Conservation (phyloP, 2,888 invertebrate species). For the Agonum fuliginosum region DNA sequence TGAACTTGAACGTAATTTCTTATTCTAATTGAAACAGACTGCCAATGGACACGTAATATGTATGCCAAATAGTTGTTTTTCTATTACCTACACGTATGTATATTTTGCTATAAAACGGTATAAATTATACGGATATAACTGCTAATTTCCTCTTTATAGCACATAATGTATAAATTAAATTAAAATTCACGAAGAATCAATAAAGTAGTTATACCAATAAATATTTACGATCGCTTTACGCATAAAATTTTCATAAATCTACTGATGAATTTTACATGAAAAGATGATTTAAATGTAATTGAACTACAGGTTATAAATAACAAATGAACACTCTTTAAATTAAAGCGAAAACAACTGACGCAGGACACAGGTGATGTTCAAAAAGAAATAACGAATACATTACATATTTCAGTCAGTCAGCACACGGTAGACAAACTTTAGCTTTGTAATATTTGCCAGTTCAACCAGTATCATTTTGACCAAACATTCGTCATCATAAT, state of each 20-base stretch:
- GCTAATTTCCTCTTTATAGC: constrained; percentile 1
- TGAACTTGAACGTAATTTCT: no score
- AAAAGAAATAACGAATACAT: constrained; percentile 19
- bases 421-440: background rate
- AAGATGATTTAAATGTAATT: constrained; percentile 36
- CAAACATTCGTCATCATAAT: no score
- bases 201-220: constrained; percentile 23
- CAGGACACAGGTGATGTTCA: background rate
- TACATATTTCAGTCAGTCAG: constrained; percentile 13
- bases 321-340: constrained; percentile 5
- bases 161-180: constrained; percentile 15
- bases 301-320: constrained; percentile 27
- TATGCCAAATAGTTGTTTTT: no score
- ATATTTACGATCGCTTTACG: constrained; percentile 7
- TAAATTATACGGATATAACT: background rate
- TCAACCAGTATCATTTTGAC: no score
- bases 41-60: no score
- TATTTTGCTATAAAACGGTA: no score
- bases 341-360: constrained; percentile 4
- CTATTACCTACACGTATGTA: no score
- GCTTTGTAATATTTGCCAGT: background rate
- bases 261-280: constrained; percentile 28
- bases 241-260: constrained; percentile 37
- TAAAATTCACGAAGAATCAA: background rate
- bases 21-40: no score